Evolutionary conservation across 2,113 vertebrate genomes (phyloP).

Genomic region (Pelmatolapia mariae): DNA sequence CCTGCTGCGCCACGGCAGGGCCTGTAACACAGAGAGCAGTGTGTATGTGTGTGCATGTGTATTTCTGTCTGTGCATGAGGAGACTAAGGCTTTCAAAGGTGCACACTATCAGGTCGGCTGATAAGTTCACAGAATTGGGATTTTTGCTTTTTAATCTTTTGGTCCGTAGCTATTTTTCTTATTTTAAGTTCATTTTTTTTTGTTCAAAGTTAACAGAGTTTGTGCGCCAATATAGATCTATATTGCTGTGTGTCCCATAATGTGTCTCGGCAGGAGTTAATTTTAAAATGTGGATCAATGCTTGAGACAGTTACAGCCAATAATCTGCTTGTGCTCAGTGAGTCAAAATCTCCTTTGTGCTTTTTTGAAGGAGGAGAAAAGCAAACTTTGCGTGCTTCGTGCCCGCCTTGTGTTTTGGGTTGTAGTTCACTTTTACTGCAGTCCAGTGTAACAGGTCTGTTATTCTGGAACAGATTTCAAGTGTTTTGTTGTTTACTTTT

Average conservation of each 20-base stretch:
- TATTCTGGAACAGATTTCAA: background rate
- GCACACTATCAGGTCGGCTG: background rate
- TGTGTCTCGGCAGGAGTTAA: background rate
- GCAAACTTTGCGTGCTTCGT: background rate
- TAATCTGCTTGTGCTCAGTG: background rate
- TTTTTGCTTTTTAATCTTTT: background rate
- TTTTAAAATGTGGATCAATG: background rate
- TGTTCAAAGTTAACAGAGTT: background rate
- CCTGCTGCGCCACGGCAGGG: background rate
- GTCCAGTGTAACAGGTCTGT: background rate
- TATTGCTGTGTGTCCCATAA: background rate
- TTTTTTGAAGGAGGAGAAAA: background rate
- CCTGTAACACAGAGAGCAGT: background rate
- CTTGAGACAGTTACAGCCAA: background rate
- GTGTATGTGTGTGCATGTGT: background rate
- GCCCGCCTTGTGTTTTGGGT: background rate
- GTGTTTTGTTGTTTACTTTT: background rate
- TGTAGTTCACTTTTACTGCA: background rate
- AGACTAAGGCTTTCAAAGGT: background rate
- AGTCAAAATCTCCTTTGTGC: conserved; percentile 10
- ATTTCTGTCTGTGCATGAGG: background rate
- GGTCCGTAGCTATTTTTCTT: background rate
- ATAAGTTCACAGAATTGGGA: background rate
- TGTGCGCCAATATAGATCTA: background rate
- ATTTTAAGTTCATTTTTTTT: background rate